Percentiles rank a stretch among this genome's conserved stretches.
phyloP scores from a whole-genome alignment of 2,888 invertebrate genomes.

The Chloroclysta siterata region DNA sequence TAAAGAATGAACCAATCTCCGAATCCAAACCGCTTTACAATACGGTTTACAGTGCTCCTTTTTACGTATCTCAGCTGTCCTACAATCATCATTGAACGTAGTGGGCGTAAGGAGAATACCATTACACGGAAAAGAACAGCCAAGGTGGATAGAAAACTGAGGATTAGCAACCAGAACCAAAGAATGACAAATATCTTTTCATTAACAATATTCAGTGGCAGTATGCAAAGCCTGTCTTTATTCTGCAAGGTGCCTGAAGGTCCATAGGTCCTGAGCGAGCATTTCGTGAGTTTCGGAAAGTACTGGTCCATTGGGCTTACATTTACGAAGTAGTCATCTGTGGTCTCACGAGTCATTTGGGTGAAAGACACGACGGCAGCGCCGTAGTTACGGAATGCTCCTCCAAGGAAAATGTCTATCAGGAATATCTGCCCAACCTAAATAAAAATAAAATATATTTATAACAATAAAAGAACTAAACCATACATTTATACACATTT shows the following conservation, averaged over 20 bases:
- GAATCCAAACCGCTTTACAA: constrained; percentile 83
- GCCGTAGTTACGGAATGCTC: constrained; percentile 86
- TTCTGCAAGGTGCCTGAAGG: constrained; percentile 84
- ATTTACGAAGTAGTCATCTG: constrained; percentile 59
- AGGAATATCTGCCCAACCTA: constrained; percentile 88
- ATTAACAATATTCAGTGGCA: constrained; percentile 91
- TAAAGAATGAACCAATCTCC: constrained; percentile 93
- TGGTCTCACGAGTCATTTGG: constrained; percentile 64
- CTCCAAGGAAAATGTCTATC: constrained; percentile 87
- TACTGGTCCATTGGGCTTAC: constrained; percentile 88
- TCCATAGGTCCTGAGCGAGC: constrained; percentile 85
- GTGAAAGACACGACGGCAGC: constrained; percentile 79
- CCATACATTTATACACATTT: too few relatives aligned
- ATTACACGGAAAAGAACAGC: constrained; percentile 88
- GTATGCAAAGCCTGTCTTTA: constrained; percentile 88
- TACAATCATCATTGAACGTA: constrained; percentile 86
- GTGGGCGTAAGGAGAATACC: constrained; percentile 81
- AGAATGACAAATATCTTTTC: constrained; percentile 91
- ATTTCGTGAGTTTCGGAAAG: constrained; percentile 89
- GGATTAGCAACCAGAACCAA: constrained; percentile 90
- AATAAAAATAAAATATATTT: constrained; percentile 43
- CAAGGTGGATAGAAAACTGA: constrained; percentile 86
- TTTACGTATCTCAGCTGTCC: constrained; percentile 85
- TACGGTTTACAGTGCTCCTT: constrained; percentile 76
- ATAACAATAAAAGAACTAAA: not conserved